Conservation (phyloP, 1,140 invertebrate species). For the Oedothorax gibbosus region DNA sequence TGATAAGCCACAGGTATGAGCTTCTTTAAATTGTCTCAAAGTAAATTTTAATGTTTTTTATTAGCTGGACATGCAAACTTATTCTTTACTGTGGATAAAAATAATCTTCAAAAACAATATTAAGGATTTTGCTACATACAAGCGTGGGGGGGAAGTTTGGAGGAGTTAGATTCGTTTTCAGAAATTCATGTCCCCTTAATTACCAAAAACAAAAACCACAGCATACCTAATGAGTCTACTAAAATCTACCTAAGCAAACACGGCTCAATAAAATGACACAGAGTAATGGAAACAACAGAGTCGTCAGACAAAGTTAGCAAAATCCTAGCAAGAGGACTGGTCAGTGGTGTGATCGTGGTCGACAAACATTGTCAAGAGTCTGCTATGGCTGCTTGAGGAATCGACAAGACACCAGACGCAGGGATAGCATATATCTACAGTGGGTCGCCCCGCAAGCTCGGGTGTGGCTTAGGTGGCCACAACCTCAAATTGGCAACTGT, state of each 20-base stretch:
- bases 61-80: too few relatives aligned
- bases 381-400: constrained; percentile 63
- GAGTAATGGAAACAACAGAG: constrained; percentile 12
- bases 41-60: too few relatives aligned
- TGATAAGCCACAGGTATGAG: too few relatives aligned
- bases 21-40: too few relatives aligned
- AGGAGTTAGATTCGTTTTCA: too few relatives aligned
- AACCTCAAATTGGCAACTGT: constrained; percentile 46
- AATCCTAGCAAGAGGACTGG: constrained; percentile 25
- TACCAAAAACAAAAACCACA: too few relatives aligned
- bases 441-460: constrained; percentile 4
- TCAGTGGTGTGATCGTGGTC: constrained; percentile 55
- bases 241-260: constrained; percentile 11
- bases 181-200: too few relatives aligned
- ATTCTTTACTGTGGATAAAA: too few relatives aligned
- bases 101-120: too few relatives aligned
- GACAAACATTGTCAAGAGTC: constrained; percentile 56
- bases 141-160: too few relatives aligned
- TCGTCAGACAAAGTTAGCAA: neutral
- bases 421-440: constrained; percentile 60
- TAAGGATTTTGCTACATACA: too few relatives aligned
- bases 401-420: constrained; percentile 62
- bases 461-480: constrained; percentile 30
- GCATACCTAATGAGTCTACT: too few relatives aligned
- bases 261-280: constrained; percentile 3